Base-by-base conservation (phyloP, 2,888 invertebrate species). In the Lasioglossum calceatum region DNA sequence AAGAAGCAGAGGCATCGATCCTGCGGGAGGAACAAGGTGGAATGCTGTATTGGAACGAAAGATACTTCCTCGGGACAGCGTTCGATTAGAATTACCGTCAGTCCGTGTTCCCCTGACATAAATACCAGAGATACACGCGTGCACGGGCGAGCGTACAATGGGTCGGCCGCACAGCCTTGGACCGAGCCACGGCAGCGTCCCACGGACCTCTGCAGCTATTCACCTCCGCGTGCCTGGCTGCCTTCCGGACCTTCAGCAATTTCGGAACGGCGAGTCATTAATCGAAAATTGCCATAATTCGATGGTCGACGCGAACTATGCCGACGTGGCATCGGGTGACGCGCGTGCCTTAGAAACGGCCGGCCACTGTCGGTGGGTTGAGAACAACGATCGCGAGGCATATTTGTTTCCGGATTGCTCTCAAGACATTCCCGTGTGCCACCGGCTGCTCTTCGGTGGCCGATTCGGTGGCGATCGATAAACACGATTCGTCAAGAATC, bases 11-110 rank as follows among this genome's bases (percentile, higher is more conserved):
- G 23, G 67, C 36, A 79, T 50, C 74, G 75, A 71, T 72, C 36
- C 42, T 12, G 5, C 2, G 58, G 23, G 14, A 27, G 42, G 76
- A 32, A 50, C 67, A 58, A 64, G 61, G 39, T 50, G 82, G 82
- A 82, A 85, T 79, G 80, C 73, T 81, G 82, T 86, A 81, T 86
- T 77, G 85, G 75, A 88, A 91, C 84, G 86, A 86, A 87, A 81
- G 85, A 89, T 89, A 86, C 85, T 85, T 88, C 87, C 85, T 85
- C 85, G 84, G 82, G 39, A 87, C 84, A 81, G 88, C 82, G 88
- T 90, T 87, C 88, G 82, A 88, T 82, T 89, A 90, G 89, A 92
- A 90, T 92, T 92, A 90, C 88, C 90, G 88, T 90, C 92, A 89
- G 87, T 91, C 85, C 84, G 71, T 74, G 77, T 75, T 72, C 77